Evolutionary conservation across 2,888 invertebrate genomes (phyloP).

Genomic region (Philhelius pedissequus): DNA sequence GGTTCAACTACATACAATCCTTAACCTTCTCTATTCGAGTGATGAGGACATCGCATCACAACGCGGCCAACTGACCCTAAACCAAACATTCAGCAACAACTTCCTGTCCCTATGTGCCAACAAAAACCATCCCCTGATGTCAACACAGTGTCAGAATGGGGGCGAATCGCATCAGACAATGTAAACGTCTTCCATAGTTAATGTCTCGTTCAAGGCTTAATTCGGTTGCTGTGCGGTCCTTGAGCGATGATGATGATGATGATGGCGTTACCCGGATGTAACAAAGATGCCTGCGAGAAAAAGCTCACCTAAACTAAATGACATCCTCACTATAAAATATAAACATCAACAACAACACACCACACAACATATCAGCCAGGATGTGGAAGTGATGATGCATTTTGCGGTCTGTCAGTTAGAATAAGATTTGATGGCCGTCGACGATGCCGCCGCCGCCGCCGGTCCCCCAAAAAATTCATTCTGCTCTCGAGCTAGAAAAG

Average conservation of each 20-base stretch:
- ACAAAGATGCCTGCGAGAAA: constrained; percentile 55
- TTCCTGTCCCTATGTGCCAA: neutral
- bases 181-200: constrained; percentile 64
- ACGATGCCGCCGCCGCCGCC: neutral
- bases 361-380: neutral
- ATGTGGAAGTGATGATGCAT: constrained; percentile 77
- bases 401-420: constrained; percentile 78
- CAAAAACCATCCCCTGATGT: constrained; percentile 8
- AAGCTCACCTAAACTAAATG: constrained; percentile 39
- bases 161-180: constrained; percentile 30
- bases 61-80: constrained; percentile 13
- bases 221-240: constrained; percentile 60
- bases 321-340: constrained; percentile 6
- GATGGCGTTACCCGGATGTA: neutral
- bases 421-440: constrained; percentile 76
- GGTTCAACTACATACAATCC: too few relatives aligned
- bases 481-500: constrained; percentile 74
- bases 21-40: neutral
- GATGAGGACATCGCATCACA: neutral
- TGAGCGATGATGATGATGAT: constrained; percentile 21
- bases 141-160: constrained; percentile 49
- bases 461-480: constrained; percentile 70
- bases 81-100: neutral
- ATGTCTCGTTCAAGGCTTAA: constrained; percentile 60
- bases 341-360: constrained; percentile 6